phyloP scores from a whole-genome alignment of 2,113 vertebrate genomes.

The Oenanthe oenanthe region DNA sequence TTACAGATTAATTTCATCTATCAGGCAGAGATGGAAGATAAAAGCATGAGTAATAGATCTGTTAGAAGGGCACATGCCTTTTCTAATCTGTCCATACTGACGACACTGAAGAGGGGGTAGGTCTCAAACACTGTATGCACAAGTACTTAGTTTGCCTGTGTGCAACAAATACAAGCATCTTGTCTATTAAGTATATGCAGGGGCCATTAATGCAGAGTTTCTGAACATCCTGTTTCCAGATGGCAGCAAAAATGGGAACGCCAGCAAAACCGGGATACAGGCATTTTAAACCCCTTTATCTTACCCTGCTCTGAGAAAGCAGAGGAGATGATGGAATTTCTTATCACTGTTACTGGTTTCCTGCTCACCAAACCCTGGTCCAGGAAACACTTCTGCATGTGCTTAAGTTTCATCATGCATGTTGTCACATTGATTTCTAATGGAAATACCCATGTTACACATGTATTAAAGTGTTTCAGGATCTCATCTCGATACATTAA shows the following conservation, averaged over 20 bases:
- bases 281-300: constrained; percentile 38
- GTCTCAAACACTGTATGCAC: neutral
- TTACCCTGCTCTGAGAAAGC: constrained; percentile 15
- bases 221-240: constrained; percentile 65
- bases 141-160: neutral
- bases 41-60: neutral
- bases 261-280: constrained; percentile 34
- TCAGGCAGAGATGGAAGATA: neutral
- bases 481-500: neutral
- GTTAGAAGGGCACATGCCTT: neutral
- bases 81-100: neutral
- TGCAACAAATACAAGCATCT: neutral
- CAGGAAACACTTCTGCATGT: constrained; percentile 22
- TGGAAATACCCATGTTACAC: constrained; percentile 19
- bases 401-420: constrained; percentile 46
- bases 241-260: constrained; percentile 28
- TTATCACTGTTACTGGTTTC: constrained; percentile 44
- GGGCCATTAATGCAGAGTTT: constrained; percentile 21
- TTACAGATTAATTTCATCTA: neutral
- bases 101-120: neutral
- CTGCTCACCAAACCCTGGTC: constrained; percentile 28
- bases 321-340: constrained; percentile 48
- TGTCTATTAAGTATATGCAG: neutral
- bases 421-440: constrained; percentile 44
- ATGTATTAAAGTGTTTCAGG: neutral